phyloP scores from a whole-genome alignment of 2,797 vertebrate genomes.

The Octomys mimax region DNA sequence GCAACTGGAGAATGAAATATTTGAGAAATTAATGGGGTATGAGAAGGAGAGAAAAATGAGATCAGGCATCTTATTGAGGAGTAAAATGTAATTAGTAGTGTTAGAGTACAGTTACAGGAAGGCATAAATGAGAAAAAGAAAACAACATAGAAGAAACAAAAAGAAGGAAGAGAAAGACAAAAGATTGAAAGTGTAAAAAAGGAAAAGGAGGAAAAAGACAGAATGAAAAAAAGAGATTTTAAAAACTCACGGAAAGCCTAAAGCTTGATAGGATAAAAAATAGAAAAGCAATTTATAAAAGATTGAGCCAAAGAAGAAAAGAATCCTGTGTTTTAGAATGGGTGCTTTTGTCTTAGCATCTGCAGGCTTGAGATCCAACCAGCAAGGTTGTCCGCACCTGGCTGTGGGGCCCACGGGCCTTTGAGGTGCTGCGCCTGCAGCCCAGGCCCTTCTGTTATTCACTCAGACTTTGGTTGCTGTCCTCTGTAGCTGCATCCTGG shows the following conservation, averaged over 20 bases:
- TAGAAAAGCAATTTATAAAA: background rate
- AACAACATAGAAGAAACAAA: background rate
- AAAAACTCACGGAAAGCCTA: background rate
- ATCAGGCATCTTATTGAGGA: background rate
- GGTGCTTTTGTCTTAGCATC: background rate
- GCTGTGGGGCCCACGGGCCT: background rate
- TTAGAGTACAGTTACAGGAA: too few relatives aligned
- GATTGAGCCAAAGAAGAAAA: background rate
- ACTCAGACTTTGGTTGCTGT: background rate
- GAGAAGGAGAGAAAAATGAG: background rate
- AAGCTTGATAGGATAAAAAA: background rate
- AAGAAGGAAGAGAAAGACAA: background rate
- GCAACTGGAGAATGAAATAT: background rate
- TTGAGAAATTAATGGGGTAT: background rate
- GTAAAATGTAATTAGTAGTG: too few relatives aligned
- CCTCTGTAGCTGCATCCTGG: background rate
- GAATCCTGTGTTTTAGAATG: background rate
- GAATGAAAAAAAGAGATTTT: background rate
- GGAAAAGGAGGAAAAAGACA: background rate
- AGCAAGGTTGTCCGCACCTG: background rate
- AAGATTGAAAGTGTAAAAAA: background rate
- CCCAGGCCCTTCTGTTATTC: background rate
- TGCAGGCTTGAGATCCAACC: background rate
- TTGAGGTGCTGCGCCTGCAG: background rate
- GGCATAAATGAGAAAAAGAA: too few relatives aligned